Evolutionary conservation across 2,113 vertebrate species (phyloP).

Genomic region (Penelope pileata): DNA sequence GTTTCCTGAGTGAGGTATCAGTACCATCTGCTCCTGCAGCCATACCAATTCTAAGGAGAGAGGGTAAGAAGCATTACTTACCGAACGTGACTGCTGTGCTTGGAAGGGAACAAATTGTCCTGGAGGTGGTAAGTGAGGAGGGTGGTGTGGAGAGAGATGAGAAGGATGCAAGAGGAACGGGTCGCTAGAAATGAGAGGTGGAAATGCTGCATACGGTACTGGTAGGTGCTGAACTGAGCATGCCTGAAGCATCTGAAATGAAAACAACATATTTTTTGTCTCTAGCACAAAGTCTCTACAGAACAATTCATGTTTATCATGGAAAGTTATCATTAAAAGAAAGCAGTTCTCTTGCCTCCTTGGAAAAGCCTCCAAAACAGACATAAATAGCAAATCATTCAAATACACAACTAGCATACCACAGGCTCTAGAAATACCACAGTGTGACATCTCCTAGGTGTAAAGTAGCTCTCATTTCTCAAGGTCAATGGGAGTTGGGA

Average conservation of each 20-base stretch:
- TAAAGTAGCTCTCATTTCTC: neutral
- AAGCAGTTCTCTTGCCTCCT: neutral
- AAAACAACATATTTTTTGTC: neutral
- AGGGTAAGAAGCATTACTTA: slow-evolving; percentile 72
- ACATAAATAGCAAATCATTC: neutral
- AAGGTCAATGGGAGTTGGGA: neutral
- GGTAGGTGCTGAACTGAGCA: slow-evolving; percentile 98
- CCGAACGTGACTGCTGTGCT: slow-evolving; percentile 94
- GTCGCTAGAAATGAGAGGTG: slow-evolving; percentile 93
- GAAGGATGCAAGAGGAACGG: slow-evolving; percentile 94
- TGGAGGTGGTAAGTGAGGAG: slow-evolving; percentile 89
- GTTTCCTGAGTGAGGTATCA: neutral
- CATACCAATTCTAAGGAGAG: neutral
- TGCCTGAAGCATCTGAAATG: slow-evolving; percentile 90
- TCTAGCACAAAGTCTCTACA: neutral
- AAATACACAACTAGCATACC: neutral
- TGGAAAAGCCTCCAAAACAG: neutral
- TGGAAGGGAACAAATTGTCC: slow-evolving; percentile 97
- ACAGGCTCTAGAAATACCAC: neutral
- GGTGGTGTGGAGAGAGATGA: slow-evolving; percentile 90
- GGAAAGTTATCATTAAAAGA: neutral
- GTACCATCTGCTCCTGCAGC: neutral
- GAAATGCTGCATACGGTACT: slow-evolving; percentile 93
- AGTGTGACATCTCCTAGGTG: neutral
- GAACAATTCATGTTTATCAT: neutral